Conservation (phyloP, 2,797 vertebrate genomes). For the Tadarida brasiliensis region DNA sequence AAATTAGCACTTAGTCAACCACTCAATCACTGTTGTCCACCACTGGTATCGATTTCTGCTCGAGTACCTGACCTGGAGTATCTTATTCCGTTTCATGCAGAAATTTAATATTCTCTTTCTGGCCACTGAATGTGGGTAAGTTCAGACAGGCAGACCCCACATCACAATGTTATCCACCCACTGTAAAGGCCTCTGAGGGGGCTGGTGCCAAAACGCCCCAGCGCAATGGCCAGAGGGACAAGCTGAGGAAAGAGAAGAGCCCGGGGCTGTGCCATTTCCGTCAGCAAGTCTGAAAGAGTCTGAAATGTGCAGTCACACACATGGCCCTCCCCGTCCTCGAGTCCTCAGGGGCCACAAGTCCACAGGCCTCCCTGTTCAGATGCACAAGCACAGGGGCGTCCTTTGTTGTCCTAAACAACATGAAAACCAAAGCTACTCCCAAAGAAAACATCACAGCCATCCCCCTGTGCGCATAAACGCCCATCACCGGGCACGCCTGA, state of each 20-base stretch:
- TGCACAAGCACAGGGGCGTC: background rate
- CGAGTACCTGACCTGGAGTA: background rate
- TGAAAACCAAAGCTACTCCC: background rate
- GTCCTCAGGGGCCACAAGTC: background rate
- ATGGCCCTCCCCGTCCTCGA: background rate
- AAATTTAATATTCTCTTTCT: background rate
- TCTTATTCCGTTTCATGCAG: background rate
- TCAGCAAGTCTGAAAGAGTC: background rate
- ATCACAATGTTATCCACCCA: background rate
- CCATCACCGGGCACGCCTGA: background rate
- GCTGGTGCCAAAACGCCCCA: background rate
- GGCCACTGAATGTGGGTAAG: background rate
- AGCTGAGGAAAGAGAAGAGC: background rate
- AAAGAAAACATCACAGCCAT: background rate
- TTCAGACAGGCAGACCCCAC: background rate
- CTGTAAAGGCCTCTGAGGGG: background rate
- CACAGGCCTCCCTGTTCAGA: background rate
- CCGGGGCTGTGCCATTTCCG: background rate
- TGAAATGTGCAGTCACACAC: fast-evolving
- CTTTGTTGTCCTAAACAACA: background rate
- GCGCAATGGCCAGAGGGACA: background rate
- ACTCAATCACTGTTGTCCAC: background rate
- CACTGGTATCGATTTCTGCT: background rate
- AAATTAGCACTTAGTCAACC: background rate
- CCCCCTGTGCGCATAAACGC: too few species aligned